Evolutionary conservation across 1,140 invertebrate genomes (phyloP).

Genomic region (Drosophila ananassae): DNA sequence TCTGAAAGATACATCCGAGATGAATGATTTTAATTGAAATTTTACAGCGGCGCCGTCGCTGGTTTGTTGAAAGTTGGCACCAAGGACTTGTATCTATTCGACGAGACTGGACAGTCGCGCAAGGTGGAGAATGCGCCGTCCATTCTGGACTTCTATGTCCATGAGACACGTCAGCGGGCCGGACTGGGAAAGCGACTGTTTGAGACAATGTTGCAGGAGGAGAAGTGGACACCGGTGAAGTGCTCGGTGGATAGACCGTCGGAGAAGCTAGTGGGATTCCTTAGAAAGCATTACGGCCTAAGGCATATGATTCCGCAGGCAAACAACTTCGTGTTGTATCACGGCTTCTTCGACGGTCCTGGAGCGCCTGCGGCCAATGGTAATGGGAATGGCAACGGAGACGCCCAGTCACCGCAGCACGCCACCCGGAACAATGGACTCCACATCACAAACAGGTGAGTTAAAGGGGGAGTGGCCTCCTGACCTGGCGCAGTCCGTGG

Average conservation of each 20-base stretch:
- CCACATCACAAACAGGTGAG: slow-evolving; percentile 82
- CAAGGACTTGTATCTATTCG: slow-evolving; percentile 93
- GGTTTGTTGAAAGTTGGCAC: slow-evolving; percentile 93
- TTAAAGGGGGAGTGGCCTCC: slow-evolving; percentile 1
- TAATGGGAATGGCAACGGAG: slow-evolving; percentile 63
- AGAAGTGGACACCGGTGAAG: slow-evolving; percentile 88
- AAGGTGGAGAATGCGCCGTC: slow-evolving; percentile 90
- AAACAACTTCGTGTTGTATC: slow-evolving; percentile 95
- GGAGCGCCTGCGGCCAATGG: neutral
- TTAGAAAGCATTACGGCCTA: slow-evolving; percentile 92
- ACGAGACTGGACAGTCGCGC: slow-evolving; percentile 88
- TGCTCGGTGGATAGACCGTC: slow-evolving; percentile 96
- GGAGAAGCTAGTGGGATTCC: slow-evolving; percentile 92
- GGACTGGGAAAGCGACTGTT: slow-evolving; percentile 91
- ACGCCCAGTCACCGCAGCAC: slow-evolving; percentile 42
- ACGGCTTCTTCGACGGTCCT: slow-evolving; percentile 89
- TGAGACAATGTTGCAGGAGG: slow-evolving; percentile 91
- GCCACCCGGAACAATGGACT: slow-evolving; percentile 45
- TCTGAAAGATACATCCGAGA: neutral
- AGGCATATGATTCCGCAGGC: slow-evolving; percentile 90
- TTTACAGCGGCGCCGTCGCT: slow-evolving; percentile 87
- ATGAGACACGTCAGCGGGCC: slow-evolving; percentile 90
- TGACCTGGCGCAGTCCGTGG: slow-evolving; percentile 24
- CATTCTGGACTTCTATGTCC: slow-evolving; percentile 94
- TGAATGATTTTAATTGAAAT: neutral